Percentiles rank a stretch among this genome's conserved stretches.
phyloP scores from a whole-genome alignment of 2,797 vertebrate species.

The Ceryle rudis region DNA sequence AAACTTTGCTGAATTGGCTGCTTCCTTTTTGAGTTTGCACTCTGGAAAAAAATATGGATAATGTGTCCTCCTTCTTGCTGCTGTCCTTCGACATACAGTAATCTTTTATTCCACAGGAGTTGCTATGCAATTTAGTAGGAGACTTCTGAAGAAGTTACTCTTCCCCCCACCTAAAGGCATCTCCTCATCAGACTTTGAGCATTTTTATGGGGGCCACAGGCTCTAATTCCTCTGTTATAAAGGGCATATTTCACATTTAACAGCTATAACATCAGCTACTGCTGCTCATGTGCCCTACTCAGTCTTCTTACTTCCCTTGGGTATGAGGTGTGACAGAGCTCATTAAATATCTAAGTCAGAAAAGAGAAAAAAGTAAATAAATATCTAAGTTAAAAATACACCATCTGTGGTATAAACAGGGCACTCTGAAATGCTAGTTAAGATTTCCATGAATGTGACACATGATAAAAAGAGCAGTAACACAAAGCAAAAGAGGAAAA shows the following conservation, averaged over 20 bases:
- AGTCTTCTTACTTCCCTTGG: neutral
- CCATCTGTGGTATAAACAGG: constrained; percentile 35
- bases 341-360: constrained; percentile 12
- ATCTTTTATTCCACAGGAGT: neutral
- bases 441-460: constrained; percentile 42
- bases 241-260: neutral
- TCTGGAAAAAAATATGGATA: neutral
- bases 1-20: neutral
- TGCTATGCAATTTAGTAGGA: neutral
- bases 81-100: neutral
- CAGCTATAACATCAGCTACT: neutral
- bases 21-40: neutral
- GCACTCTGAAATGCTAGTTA: neutral
- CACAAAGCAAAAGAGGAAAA: constrained; percentile 36
- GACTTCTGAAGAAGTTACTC: neutral
- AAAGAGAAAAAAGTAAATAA: constrained; percentile 37
- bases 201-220: neutral
- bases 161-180: neutral
- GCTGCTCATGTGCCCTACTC: neutral
- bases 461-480: constrained; percentile 53
- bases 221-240: neutral
- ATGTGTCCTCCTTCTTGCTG: neutral
- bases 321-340: neutral
- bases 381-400: neutral
- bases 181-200: neutral